These are phyloP conservation scores for Philereme transversata DNA, from an alignment of 2,888 invertebrate species.

Conservation along the genomic window DNA sequence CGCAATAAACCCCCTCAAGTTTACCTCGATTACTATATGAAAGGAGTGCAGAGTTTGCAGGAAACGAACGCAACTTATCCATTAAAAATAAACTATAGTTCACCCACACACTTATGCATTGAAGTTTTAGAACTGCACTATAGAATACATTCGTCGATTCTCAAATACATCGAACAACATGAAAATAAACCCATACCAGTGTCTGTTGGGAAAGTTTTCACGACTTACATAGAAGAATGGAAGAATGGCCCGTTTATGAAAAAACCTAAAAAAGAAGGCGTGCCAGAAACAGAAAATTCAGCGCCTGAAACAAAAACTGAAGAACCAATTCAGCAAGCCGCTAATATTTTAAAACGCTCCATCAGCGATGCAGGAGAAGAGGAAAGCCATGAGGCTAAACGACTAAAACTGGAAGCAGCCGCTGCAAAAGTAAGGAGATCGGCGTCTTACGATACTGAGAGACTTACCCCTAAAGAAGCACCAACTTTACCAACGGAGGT, in stretches of 20 bases:
- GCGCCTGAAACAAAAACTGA: slow-evolving; percentile 50
- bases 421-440: slow-evolving; percentile 76
- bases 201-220: slow-evolving; percentile 85
- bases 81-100: slow-evolving; percentile 92
- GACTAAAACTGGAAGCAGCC: slow-evolving; percentile 68
- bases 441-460: slow-evolving; percentile 75
- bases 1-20: slow-evolving; percentile 88
- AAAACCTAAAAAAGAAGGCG: slow-evolving; percentile 61
- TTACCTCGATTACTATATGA: slow-evolving; percentile 91
- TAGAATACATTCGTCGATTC: slow-evolving; percentile 93
- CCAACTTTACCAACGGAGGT: slow-evolving; percentile 38
- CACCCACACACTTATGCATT: slow-evolving; percentile 92
- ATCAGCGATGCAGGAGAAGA: slow-evolving; percentile 77
- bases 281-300: slow-evolving; percentile 47
- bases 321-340: slow-evolving; percentile 69
- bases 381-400: slow-evolving; percentile 69
- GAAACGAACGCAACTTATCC: slow-evolving; percentile 94
- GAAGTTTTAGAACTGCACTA: slow-evolving; percentile 95
- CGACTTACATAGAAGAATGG: slow-evolving; percentile 81
- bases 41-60: slow-evolving; percentile 90
- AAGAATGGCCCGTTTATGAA: slow-evolving; percentile 70
- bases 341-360: slow-evolving; percentile 77
- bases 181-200: slow-evolving; percentile 87
- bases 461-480: slow-evolving; percentile 52
- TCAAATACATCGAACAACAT: slow-evolving; percentile 92